A percentile compares a stretch with the other conserved stretches of the same genome.
These are phyloP conservation scores for Malurus splendens DNA, from an alignment of 2,797 vertebrate genomes.

Conservation along the genomic window DNA sequence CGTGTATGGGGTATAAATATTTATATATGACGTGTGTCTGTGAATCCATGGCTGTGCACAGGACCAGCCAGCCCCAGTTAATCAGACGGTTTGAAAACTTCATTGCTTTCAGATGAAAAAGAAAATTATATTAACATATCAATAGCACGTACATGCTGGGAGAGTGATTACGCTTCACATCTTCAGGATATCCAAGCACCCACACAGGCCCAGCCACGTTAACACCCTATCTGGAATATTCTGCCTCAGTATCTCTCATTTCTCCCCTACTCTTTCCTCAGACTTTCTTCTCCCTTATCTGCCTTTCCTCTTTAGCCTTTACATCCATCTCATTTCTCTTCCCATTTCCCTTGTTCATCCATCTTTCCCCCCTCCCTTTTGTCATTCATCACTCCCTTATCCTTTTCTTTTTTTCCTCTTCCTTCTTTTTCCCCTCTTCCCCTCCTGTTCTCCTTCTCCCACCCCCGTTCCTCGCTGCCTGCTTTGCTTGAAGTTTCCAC, in stretches of 20 bases:
- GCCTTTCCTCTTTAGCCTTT: constrained; percentile 27
- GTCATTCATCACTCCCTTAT: background rate
- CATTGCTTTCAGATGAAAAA: constrained; percentile 70
- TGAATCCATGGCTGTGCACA: background rate
- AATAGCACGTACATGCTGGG: constrained; percentile 70
- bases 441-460: constrained; percentile 11
- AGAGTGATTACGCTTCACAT: constrained; percentile 68
- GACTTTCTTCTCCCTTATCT: constrained; percentile 57
- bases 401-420: background rate
- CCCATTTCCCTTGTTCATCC: background rate
- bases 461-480: constrained; percentile 59
- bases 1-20: constrained; percentile 58
- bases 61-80: constrained; percentile 36
- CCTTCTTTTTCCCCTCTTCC: background rate
- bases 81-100: constrained; percentile 72
- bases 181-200: constrained; percentile 32
- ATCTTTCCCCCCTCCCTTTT: background rate
- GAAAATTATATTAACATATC: constrained; percentile 75
- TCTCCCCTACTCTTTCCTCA: constrained; percentile 25
- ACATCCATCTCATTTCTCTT: constrained; percentile 31
- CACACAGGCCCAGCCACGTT: constrained; percentile 10
- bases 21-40: constrained; percentile 17
- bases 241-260: background rate
- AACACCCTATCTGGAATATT: constrained; percentile 45
- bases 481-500: constrained; percentile 78